Base-by-base conservation (phyloP, 2,113 vertebrate genomes). In the Microcebus griseorufus region DNA sequence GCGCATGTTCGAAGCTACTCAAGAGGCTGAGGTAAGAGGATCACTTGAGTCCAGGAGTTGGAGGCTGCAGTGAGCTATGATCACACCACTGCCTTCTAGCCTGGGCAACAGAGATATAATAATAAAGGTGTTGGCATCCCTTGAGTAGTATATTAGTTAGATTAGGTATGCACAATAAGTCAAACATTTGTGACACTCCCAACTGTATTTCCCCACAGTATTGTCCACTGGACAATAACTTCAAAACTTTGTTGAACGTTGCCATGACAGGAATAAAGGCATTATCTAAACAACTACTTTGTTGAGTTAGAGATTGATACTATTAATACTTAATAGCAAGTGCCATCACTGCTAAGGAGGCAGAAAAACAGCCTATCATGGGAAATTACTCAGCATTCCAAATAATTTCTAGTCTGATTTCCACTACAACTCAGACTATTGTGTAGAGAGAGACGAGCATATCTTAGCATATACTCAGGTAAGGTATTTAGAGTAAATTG, bases 301-400 rank as follows among this genome's bases (percentile, higher is more conserved):
- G 22, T 85, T 81, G 65, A 37, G 4, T 78, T 53, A 75, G 75
- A 92, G 62, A 72, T 64, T 79, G 70, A 60, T 55, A 48, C 51
- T 83, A 25, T 22, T 55, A 55, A 55, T 18, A 18, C 37, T 91
- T 84, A 73, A 75, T 73, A 80, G 64, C 72, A 80, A 67, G 29
- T 95, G 53, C 60, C 72, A 81, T 93, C 34, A 32, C 39, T 85
- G 48, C 65, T 84, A 78, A 90, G 37, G 42, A 93, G 37, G 62
- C 53, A 92, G 39, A 72, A 95, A 39, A 42, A 58, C 2, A 88
- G 22, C 32, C 37, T 60, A 16, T 62, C 55, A 27, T n/a, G 78
- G 65, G 34, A 92, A 96, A 51, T 95, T 67, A 62, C 25, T 70
- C 16, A 89, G 25, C 85, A 76, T 96, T 95, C 25, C 48, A 65